Percentiles rank a stretch among this genome's conserved stretches.
phyloP scores from a whole-genome alignment of 2,888 invertebrate genomes.

The Myopa testacea region DNA sequence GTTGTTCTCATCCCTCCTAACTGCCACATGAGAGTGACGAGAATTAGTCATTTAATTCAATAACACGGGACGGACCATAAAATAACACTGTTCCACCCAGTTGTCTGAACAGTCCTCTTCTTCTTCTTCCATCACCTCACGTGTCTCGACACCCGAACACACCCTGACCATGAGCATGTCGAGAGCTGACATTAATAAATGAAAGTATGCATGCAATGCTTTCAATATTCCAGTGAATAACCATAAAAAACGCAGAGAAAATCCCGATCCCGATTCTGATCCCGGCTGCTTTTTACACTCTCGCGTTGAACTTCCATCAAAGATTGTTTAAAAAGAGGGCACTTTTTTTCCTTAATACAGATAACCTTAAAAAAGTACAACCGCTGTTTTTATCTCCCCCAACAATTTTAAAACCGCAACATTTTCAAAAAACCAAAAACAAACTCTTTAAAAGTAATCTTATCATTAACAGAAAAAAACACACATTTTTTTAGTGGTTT shows the following conservation, averaged over 20 bases:
- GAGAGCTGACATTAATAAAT: neutral
- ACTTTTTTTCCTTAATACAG: no score
- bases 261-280: no score
- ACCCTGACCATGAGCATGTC: neutral
- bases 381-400: no score
- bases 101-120: neutral
- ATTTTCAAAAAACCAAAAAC: no score
- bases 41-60: constrained; percentile 39
- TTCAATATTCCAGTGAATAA: neutral
- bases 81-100: neutral
- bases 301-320: no score
- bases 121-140: neutral
- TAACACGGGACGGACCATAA: constrained; percentile 5
- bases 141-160: neutral
- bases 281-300: no score
- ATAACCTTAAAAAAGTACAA: no score
- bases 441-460: neutral
- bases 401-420: no score
- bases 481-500: neutral
- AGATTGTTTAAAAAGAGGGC: no score
- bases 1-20: neutral
- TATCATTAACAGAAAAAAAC: no score
- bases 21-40: neutral
- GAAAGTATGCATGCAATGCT: constrained; percentile 1
- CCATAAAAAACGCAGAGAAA: no score